Evolutionary conservation across 1,140 invertebrate genomes (phyloP).

Genomic region (Drosophila burlai): DNA sequence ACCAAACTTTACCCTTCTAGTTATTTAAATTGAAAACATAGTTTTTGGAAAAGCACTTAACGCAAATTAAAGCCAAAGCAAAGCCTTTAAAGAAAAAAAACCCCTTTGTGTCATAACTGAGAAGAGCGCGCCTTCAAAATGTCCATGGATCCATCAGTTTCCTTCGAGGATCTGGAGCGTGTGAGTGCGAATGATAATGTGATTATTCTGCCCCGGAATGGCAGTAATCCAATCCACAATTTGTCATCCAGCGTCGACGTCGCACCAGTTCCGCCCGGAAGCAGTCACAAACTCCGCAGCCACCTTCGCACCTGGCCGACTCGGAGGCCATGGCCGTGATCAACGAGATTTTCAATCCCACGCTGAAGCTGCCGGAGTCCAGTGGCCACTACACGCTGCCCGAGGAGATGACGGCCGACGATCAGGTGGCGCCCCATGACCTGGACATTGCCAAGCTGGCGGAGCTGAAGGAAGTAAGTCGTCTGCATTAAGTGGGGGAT

Average conservation of each 20-base stretch:
- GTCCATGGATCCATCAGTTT: constrained; percentile 78
- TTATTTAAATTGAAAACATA: not conserved
- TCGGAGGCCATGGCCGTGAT: constrained; percentile 84
- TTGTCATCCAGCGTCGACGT: constrained; percentile 60
- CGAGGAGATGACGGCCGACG: constrained; percentile 86
- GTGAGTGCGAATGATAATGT: constrained; percentile 50
- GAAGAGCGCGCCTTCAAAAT: constrained; percentile 33
- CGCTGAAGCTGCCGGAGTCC: constrained; percentile 80
- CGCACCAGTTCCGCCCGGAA: constrained; percentile 70
- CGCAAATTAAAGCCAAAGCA: not conserved
- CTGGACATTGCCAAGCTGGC: constrained; percentile 87
- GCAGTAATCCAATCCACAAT: not conserved
- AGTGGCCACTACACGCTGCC: constrained; percentile 86
- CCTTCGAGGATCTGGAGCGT: constrained; percentile 78
- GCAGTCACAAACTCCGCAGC: constrained; percentile 61
- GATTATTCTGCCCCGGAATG: not conserved
- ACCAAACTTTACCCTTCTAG: not conserved
- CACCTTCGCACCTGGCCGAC: constrained; percentile 47
- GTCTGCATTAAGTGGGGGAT: not conserved
- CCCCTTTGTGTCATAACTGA: not conserved
- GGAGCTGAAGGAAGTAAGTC: constrained; percentile 86
- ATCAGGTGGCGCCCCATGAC: constrained; percentile 85
- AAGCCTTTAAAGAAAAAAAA: constrained; percentile 6
- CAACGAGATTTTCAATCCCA: constrained; percentile 85
- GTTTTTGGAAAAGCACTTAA: not conserved